phyloP scores from a whole-genome alignment of 2,113 vertebrate genomes.

The Halcyon senegalensis region DNA sequence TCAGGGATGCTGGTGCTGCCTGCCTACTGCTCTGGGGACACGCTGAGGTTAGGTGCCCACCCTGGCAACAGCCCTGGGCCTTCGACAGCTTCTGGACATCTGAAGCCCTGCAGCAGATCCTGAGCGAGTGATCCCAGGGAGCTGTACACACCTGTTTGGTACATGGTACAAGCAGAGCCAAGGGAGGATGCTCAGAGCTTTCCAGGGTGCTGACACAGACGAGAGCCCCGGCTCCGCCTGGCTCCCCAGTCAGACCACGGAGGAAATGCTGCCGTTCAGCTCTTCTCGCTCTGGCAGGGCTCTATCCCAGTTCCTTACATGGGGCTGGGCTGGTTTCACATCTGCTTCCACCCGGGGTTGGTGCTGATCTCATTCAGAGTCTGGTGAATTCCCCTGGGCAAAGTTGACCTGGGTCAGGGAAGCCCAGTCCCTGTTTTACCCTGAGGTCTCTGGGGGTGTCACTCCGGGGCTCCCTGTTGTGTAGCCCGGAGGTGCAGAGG shows the following conservation, averaged over 20 bases:
- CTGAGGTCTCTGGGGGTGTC: not conserved
- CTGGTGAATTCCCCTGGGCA: not conserved
- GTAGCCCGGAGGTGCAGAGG: not conserved
- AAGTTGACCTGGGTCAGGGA: not conserved
- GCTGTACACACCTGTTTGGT: fast-evolving
- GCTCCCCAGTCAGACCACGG: fast-evolving
- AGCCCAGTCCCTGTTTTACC: not conserved
- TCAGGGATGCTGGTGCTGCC: not conserved
- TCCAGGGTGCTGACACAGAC: not conserved
- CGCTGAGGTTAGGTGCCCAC: not conserved
- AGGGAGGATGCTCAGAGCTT: not conserved
- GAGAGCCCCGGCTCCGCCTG: not conserved
- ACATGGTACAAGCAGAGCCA: not conserved
- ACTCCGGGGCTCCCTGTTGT: not conserved
- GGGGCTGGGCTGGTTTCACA: not conserved
- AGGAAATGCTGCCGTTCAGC: not conserved
- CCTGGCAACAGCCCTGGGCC: not conserved
- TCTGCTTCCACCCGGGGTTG: not conserved
- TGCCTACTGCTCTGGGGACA: not conserved
- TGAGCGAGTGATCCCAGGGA: not conserved
- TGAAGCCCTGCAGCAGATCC: not conserved
- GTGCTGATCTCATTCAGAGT: not conserved
- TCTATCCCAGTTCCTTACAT: not conserved
- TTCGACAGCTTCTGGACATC: not conserved
- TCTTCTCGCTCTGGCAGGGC: not conserved